Evolutionary conservation across 2,797 vertebrate genomes (phyloP).

Genomic region (Carduelis carduelis): DNA sequence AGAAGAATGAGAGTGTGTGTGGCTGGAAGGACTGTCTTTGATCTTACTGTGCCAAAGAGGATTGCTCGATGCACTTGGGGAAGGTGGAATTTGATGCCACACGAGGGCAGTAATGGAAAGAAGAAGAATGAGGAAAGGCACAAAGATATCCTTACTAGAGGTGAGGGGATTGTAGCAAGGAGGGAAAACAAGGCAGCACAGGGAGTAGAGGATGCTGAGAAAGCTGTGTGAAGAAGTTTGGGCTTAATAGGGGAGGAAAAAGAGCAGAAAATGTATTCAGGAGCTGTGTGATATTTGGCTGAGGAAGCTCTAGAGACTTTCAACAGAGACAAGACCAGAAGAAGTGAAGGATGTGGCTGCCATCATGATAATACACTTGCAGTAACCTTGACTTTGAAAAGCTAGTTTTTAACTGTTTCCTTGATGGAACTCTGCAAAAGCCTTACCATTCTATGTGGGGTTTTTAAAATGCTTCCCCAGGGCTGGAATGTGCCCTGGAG

Average conservation of each 20-base stretch:
- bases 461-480: background rate
- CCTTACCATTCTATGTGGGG: background rate
- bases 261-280: background rate
- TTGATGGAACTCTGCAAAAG: background rate
- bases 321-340: background rate
- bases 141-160: background rate
- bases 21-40: background rate
- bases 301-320: background rate
- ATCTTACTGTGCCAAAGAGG: background rate
- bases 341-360: background rate
- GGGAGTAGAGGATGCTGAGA: background rate
- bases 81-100: background rate
- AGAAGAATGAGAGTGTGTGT: background rate
- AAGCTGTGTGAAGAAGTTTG: background rate
- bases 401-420: background rate
- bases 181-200: background rate
- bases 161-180: background rate
- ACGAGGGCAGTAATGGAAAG: background rate
- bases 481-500: background rate
- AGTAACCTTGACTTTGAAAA: background rate
- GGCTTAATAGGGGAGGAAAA: background rate
- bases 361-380: background rate
- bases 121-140: background rate
- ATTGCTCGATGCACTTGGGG: background rate
- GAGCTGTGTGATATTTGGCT: background rate